Conservation (phyloP, 2,113 vertebrate species). For the Apodemus sylvaticus region DNA sequence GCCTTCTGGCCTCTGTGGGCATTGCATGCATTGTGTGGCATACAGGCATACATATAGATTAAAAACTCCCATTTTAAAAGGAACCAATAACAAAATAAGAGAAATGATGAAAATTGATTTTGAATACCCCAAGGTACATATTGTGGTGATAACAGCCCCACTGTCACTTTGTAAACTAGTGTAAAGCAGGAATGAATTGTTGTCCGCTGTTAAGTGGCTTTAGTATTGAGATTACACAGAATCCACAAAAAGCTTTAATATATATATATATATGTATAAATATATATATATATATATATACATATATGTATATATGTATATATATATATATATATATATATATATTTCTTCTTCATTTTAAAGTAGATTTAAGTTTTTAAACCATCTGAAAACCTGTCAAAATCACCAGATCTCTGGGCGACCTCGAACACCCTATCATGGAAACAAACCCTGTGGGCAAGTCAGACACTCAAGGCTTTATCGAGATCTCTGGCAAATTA, state of each 20-base stretch:
- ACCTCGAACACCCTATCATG: neutral
- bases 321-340: neutral
- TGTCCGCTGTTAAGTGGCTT: neutral
- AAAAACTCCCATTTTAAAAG: neutral
- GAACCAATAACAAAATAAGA: neutral
- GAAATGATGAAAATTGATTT: neutral
- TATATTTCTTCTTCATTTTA: neutral
- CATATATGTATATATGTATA: too few species aligned
- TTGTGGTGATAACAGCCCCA: neutral
- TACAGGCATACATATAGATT: too few species aligned
- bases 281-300: too few species aligned
- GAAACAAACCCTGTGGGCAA: neutral
- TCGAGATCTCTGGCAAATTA: neutral
- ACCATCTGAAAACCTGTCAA: slow-evolving; percentile 14
- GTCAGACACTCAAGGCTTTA: neutral
- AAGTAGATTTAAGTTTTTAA: neutral
- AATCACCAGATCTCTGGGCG: neutral
- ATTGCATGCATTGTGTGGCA: neutral
- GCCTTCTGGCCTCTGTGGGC: neutral
- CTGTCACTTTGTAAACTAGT: neutral
- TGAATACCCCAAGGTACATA: neutral
- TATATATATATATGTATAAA: too few species aligned
- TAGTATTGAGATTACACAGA: neutral
- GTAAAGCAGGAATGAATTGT: neutral
- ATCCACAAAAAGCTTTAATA: neutral